phyloP scores from a whole-genome alignment of 2,113 vertebrate genomes.

The Sapajus apella region DNA sequence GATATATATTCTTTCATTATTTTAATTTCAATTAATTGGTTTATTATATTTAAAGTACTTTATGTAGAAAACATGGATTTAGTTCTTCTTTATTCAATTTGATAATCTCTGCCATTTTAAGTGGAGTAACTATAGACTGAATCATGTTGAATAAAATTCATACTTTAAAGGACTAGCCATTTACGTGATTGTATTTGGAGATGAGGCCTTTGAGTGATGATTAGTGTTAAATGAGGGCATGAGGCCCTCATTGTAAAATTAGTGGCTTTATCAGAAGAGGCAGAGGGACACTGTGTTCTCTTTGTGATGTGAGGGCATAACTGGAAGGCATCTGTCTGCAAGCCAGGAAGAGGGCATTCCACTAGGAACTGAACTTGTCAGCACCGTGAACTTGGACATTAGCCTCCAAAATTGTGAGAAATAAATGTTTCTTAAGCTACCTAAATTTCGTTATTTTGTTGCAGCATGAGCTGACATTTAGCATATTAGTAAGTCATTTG shows the following conservation, averaged over 20 bases:
- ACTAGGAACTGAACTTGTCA: neutral
- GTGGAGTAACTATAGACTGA: neutral
- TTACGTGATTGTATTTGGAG: fast-evolving
- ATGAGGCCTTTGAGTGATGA: neutral
- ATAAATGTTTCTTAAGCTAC: no score
- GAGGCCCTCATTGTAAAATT: neutral
- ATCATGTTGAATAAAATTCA: neutral
- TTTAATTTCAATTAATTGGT: neutral
- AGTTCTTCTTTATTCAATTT: neutral
- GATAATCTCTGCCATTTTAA: neutral
- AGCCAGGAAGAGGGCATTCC: neutral
- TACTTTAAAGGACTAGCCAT: neutral
- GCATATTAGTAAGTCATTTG: neutral
- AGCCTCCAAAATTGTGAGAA: no score
- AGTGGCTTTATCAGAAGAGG: neutral
- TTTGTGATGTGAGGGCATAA: neutral
- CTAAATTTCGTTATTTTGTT: neutral
- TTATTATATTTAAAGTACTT: neutral
- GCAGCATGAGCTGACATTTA: no score
- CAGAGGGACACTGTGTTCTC: neutral
- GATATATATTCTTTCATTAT: neutral
- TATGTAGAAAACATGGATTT: neutral
- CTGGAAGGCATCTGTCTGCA: no score
- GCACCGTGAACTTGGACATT: neutral
- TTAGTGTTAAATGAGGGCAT: neutral